Evolutionary conservation across 2,113 vertebrate species (phyloP).

Genomic region (Gnathochromis pfefferi): DNA sequence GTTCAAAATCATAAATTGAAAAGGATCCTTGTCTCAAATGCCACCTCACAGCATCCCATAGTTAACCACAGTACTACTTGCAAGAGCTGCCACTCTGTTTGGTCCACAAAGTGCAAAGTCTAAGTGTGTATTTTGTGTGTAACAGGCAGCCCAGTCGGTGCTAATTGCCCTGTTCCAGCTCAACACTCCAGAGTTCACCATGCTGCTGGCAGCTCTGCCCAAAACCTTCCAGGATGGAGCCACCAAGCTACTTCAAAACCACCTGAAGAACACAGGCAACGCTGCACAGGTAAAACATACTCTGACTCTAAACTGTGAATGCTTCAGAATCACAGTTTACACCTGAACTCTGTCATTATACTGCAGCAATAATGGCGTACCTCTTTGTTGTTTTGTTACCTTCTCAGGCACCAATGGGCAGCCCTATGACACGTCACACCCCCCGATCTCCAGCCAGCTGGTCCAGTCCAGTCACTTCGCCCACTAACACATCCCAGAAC

Average conservation of each 20-base stretch:
- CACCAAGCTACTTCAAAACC: conserved; percentile 94
- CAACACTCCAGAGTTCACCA: conserved; percentile 97
- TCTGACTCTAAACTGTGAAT: background rate
- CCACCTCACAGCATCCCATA: background rate
- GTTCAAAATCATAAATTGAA: background rate
- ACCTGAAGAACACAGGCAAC: conserved; percentile 89
- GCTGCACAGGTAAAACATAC: conserved; percentile 78
- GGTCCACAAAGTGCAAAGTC: background rate
- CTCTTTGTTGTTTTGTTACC: background rate
- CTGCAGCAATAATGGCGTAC: background rate
- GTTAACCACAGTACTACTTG: background rate
- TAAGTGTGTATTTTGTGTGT: background rate
- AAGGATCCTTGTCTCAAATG: background rate
- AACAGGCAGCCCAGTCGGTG: conserved; percentile 90
- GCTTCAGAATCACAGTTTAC: background rate
- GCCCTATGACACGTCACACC: conserved; percentile 86
- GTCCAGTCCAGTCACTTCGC: conserved; percentile 92
- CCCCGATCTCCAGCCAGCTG: conserved; percentile 89
- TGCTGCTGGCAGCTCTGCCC: conserved; percentile 93
- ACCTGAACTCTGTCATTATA: background rate
- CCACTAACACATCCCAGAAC: conserved; percentile 90
- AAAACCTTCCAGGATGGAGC: conserved; percentile 98
- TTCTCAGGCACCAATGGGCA: conserved; percentile 80
- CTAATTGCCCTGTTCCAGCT: conserved; percentile 94
- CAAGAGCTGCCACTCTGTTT: background rate